Base-by-base conservation (phyloP, 2,113 vertebrate genomes). In the Rhinogobius similis region DNA sequence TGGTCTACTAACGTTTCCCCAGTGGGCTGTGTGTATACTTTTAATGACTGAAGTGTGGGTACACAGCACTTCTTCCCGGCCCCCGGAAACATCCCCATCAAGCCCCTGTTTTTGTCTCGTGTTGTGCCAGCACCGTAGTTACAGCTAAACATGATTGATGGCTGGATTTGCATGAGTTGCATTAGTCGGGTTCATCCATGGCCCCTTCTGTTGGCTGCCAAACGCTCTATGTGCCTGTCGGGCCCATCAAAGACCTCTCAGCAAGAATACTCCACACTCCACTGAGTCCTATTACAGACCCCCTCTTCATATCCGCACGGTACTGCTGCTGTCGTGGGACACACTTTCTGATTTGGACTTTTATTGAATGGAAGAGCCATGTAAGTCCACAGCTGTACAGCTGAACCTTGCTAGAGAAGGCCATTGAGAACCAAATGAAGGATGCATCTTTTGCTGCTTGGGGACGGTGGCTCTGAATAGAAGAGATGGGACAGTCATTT, bases 101-200 rank as follows among this genome's bases (percentile, higher is more conserved):
- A 41, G 67, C 72, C 69, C 63, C 69, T 29, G 29, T 29, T 29
- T 29, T 3, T 36, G 32, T 36, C 5, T 5, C 5, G 32, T 36
- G 73, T 67, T 84, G 70, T 80, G 79, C 81, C 70, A 73, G 67
- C 20, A 1, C 64, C 72, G 62, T 82, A 61, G 58, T 73, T 74
- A 72, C 79, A 67, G 62, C 77, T 88, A 77, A 86, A 85, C 71
- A 68, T 85, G 88, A 89, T 81, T 82, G 87, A 89, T 88, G 18
- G 44, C 65, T 70, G 68, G 39, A 67, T 82, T 80, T 82, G 76
- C 79, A 78, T 81, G 55, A 71, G 69, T 77, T 63, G 72, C 81
- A 67, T 77, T 82, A 72, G 76, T 78, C 68, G 59, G 24, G 58
- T 62, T 66, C 72, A 55, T 59, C 64, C 29, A 24, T 61, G 65